Evolutionary conservation across 2,888 invertebrate species (phyloP), one percentile per base, ranked within the genome.

Genomic region (Diarsia dahlii): DNA sequence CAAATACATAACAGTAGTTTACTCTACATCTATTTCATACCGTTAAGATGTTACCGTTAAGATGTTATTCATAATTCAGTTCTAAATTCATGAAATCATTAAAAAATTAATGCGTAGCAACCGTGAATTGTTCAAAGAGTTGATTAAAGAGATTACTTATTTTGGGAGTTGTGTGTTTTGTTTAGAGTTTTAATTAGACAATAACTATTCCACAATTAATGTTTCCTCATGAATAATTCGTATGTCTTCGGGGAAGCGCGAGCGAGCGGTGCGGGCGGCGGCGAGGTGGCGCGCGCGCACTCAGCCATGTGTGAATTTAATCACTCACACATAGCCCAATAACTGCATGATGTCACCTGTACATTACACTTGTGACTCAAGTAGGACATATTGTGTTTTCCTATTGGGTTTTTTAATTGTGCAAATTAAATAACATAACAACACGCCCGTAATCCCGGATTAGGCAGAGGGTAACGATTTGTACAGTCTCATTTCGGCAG

Each of bases 281-380:
- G 46, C 23, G 50, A 46, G 28, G 65, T 65, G 70, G 81, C 81
- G 83, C 76, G 81, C 76, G 82, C 84, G 80, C 78, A 76, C 34
- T 77, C 89, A 90, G 74, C 88, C 83, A 89, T 90, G 89, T 91
- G 91, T 90, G 90, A 92, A 92, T 89, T 90, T 82, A 89, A 90
- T 89, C 89, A 86, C 81, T 87, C 85, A 81, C 79, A 87, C 78
- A 85, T 69, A 85, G 78, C 81, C 86, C 77, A 89, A 87, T 84
- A 87, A 85, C 75, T 84, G 86, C 84, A 90, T 93, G 93, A 92
- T 91, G 92, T 93, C 93, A 93, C 89, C 88, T 86, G 84, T 81
- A 68, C 74, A 76, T 84, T 78, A 71, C 76, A 76, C n/a, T n/a
- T 82, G 75, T 87, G 90, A 89, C 82, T 89, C 84, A 84, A 86